Conservation (phyloP, 2,113 vertebrate species). For the Rhinopomastus cyanomelas region DNA sequence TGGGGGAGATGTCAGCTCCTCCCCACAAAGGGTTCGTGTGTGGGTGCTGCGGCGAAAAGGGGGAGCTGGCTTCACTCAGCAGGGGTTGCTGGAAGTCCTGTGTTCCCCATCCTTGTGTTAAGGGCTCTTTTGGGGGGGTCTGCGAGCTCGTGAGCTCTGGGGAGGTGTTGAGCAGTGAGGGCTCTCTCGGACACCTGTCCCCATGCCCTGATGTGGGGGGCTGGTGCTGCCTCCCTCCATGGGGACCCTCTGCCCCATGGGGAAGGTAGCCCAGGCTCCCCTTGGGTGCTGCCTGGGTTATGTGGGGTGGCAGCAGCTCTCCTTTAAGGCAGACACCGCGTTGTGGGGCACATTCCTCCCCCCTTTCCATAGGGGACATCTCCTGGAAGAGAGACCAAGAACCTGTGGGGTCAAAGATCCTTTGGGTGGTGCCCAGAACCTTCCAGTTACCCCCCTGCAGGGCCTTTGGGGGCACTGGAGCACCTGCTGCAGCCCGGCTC, state of each 20-base stretch:
- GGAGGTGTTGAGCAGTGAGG: neutral
- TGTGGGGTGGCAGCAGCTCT: neutral
- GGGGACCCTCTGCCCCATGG: neutral
- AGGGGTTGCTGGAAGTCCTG: neutral
- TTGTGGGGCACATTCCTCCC: neutral
- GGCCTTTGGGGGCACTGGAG: neutral
- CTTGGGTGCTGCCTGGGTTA: accelerated
- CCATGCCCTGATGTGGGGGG: neutral
- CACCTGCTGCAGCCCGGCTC: accelerated
- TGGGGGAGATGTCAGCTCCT: neutral
- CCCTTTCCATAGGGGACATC: accelerated
- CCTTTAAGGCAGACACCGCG: accelerated
- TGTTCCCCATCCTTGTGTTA: neutral
- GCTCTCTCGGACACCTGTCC: neutral
- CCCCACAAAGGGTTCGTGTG: neutral
- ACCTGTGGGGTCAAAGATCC: accelerated
- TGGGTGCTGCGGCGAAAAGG: accelerated
- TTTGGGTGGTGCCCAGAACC: neutral
- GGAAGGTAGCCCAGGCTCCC: neutral
- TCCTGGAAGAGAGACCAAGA: neutral
- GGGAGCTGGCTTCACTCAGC: neutral
- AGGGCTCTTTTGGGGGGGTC: neutral
- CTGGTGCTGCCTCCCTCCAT: neutral
- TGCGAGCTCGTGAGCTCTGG: accelerated
- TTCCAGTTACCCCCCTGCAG: accelerated